Percentiles rank a stretch among this genome's conserved stretches.
Conservation (phyloP, 2,888 invertebrate genomes). For the Papilio protenor region DNA sequence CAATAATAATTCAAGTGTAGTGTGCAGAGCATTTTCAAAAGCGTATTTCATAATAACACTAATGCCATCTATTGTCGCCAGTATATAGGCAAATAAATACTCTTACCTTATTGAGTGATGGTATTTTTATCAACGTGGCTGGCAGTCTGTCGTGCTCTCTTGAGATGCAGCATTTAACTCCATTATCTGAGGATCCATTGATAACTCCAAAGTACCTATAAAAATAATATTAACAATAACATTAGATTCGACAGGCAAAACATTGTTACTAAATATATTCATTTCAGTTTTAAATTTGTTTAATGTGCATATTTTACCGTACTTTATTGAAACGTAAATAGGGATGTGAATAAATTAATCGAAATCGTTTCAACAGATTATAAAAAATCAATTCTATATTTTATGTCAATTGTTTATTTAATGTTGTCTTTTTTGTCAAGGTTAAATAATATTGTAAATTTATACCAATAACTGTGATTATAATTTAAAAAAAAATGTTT, state of each 20-base stretch:
- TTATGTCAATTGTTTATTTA: background rate
- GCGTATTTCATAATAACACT: too few species aligned
- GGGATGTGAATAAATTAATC: background rate
- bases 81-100: background rate
- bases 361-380: background rate
- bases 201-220: conserved; percentile 39
- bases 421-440: background rate
- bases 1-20: background rate
- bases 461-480: background rate
- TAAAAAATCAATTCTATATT: background rate
- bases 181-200: background rate
- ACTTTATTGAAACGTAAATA: background rate
- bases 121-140: conserved; percentile 40
- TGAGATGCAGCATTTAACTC: conserved; percentile 31
- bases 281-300: background rate
- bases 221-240: background rate
- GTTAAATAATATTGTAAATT: background rate
- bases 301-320: background rate
- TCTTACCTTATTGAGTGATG: conserved; percentile 34
- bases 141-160: conserved; percentile 42
- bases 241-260: background rate
- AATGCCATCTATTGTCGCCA: too few species aligned
- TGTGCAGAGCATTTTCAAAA: background rate
- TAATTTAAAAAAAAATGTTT: background rate
- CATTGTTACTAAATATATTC: background rate